Base-by-base conservation (phyloP, 1,140 invertebrate species). In the Neuroterus valhalla region DNA sequence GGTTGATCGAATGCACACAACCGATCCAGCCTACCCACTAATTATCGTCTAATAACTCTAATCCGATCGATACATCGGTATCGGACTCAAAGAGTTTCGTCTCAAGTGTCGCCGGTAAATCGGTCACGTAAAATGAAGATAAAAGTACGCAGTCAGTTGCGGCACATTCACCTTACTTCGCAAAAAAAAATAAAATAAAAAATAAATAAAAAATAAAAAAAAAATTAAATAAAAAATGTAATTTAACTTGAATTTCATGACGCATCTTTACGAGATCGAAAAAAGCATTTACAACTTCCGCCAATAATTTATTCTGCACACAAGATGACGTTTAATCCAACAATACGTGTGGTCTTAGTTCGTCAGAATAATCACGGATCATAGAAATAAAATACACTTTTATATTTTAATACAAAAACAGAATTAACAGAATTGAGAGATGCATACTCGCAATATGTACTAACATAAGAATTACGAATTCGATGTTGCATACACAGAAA, bases 61-160 rank as follows among this genome's bases (percentile, higher is more conserved):
- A 69, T 42, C 71, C 78, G 71, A 76, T 74, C 62, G 68, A 78
- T 72, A 76, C 66, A 74, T 48, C 66, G 78, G 70, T 76, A 74
- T 52, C 71, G 50, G 50, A 52, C 45, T 72, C 76, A 72, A 76
- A 80, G 72, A 76, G 26, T 72, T 78, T 75, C 46, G 55, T 77
- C 62, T 73, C 68, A 17, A 62, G 55, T 62, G 55, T 62, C 55
- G 55, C 55, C 55, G 55, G 55, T 62, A 62, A 62, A 62, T 62
- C 55, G 21, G 31, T 62, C 26, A 62, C 55, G 31, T 62, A 62
- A 62, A 62, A 62, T 38, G 23, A 62, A 62, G 3, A 62, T 62
- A 62, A 5, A 38, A 62, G 55, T 62, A 31, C 31, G 6, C 26
- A 38, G 14, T 26, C 15, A 55, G 23, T 55, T 23, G 26, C 52